Evolutionary conservation across 2,113 vertebrate species (phyloP).

Genomic region (Notiomystis cincta): DNA sequence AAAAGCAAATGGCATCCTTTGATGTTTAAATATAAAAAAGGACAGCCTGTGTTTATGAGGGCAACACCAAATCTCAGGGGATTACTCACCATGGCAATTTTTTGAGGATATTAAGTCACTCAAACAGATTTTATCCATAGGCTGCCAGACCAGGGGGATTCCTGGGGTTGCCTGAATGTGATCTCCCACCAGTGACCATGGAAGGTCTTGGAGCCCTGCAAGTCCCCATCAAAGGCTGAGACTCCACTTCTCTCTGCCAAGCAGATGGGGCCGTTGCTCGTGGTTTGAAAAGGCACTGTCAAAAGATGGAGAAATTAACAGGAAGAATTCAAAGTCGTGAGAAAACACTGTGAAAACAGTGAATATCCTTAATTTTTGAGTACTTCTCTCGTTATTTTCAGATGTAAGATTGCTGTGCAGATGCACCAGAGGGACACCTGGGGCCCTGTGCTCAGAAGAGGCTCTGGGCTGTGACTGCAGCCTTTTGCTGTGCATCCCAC

Average conservation of each 20-base stretch:
- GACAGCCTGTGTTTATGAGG: not conserved
- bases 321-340: not conserved
- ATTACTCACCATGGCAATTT: not conserved
- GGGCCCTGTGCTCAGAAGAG: not conserved
- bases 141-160: not conserved
- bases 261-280: not conserved
- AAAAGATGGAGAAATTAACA: not conserved
- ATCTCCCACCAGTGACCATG: not conserved
- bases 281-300: not conserved
- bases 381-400: not conserved
- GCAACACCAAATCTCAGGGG: not conserved
- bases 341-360: not conserved
- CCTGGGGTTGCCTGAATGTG: not conserved
- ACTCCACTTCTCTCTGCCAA: not conserved
- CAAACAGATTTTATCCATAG: not conserved
- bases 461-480: not conserved
- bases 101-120: not conserved
- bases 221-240: not conserved
- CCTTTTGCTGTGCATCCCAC: not conserved
- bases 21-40: not conserved
- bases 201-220: not conserved
- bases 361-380: not conserved
- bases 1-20: slow-evolving; percentile 5
- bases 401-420: not conserved
- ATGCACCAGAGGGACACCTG: not conserved